Percentiles rank a stretch among this genome's conserved stretches.
Evolutionary conservation across 1,140 invertebrate species (phyloP).

Genomic region (Bicyclus anynana): DNA sequence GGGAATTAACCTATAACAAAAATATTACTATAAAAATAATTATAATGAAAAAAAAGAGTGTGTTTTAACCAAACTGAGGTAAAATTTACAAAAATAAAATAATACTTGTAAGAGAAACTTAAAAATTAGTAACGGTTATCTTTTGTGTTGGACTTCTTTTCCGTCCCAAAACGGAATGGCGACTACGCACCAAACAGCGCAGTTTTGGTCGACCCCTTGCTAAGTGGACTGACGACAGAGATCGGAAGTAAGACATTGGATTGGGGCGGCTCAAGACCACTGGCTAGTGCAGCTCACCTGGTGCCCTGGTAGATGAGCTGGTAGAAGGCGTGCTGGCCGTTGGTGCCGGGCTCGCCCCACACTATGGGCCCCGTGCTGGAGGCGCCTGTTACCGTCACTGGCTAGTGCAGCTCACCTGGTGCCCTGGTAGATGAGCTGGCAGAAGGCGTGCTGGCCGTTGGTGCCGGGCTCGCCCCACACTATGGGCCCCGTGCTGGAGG

Average conservation of each 20-base stretch:
- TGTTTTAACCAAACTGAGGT: too few species aligned
- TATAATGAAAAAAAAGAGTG: too few species aligned
- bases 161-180: too few species aligned
- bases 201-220: too few species aligned
- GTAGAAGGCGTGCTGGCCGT: constrained; percentile 99
- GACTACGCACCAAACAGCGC: too few species aligned
- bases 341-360: constrained; percentile 99
- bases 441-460: constrained; percentile 99
- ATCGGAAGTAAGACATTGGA: too few species aligned
- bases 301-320: constrained; percentile 95
- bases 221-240: too few species aligned
- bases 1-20: constrained; percentile 89
- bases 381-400: constrained; percentile 58
- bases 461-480: constrained; percentile 99
- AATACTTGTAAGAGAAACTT: too few species aligned
- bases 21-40: not conserved
- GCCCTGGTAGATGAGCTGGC: constrained; percentile 96
- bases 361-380: constrained; percentile 95
- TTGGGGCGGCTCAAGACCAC: too few species aligned
- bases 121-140: too few species aligned
- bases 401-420: constrained; percentile 64
- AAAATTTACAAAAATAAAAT: too few species aligned
- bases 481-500: constrained; percentile 93
- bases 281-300: constrained; percentile 76
- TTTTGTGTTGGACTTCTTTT: too few species aligned